Percentiles rank a stretch among this genome's conserved stretches.
Evolutionary conservation across 1,140 invertebrate species (phyloP).

Genomic region (Anadara kagoshimensis): DNA sequence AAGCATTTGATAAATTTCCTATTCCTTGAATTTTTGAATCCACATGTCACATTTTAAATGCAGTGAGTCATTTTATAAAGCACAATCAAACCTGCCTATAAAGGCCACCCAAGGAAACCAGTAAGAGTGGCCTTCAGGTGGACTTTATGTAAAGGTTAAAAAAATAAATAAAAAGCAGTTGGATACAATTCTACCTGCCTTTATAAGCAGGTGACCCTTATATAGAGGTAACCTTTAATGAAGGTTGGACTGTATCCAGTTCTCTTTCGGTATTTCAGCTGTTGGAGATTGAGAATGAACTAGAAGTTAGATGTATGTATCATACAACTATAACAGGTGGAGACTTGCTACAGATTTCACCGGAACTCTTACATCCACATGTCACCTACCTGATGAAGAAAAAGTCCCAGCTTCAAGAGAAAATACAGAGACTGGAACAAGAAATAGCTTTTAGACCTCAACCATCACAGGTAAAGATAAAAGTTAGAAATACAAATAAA

Average conservation of each 20-base stretch:
- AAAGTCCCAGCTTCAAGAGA: slow-evolving; percentile 34
- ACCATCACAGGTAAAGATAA: slow-evolving; percentile 52
- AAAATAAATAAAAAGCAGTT: not conserved
- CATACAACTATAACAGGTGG: slow-evolving; percentile 46
- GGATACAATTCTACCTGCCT: too few species aligned
- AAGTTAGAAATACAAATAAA: too few species aligned
- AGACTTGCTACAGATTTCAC: slow-evolving; percentile 26
- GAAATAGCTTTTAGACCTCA: slow-evolving; percentile 59
- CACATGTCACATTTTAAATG: too few species aligned
- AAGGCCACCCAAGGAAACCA: too few species aligned
- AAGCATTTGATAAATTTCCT: too few species aligned
- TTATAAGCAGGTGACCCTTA: too few species aligned
- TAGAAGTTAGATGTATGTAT: slow-evolving; percentile 45
- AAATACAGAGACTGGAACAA: slow-evolving; percentile 40
- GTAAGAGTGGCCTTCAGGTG: too few species aligned
- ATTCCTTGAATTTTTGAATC: too few species aligned
- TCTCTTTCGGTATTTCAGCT: slow-evolving; percentile 32
- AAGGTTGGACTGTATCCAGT: not conserved
- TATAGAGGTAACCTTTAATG: too few species aligned
- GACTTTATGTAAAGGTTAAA: too few species aligned
- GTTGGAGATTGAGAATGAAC: slow-evolving; percentile 45
- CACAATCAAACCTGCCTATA: too few species aligned
- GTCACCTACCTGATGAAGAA: slow-evolving; percentile 44
- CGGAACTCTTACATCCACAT: slow-evolving; percentile 54
- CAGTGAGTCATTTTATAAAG: too few species aligned